Percentiles rank a stretch among this genome's conserved stretches.
Conservation (phyloP, 64 coral and sea anemone genomes). For the Stichodactyla mertensii region DNA sequence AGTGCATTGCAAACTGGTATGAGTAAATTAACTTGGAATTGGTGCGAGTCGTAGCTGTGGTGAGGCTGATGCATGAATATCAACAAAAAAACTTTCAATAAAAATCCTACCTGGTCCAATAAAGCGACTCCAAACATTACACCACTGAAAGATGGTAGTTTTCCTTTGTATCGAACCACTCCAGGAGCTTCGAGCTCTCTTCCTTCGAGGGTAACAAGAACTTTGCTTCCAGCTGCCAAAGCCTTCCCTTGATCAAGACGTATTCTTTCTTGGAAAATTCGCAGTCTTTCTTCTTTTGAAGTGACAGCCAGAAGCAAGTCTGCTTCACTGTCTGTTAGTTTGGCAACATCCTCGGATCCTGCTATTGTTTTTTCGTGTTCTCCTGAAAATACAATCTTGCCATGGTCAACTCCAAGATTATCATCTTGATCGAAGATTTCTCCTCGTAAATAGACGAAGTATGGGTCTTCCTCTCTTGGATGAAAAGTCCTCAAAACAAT, state of each 20-base stretch:
- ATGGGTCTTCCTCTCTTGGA: no score
- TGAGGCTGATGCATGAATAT: no score
- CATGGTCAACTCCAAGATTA: no score
- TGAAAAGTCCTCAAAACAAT: no score
- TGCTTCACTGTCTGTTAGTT: constrained; percentile 56
- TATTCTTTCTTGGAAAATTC: constrained; percentile 39
- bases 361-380: no score
- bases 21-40: no score
- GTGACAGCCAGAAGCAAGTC: constrained; percentile 64
- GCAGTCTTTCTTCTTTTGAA: constrained; percentile 28
- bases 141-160: constrained; percentile 15
- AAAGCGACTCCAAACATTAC: constrained; percentile 78
- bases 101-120: neutral
- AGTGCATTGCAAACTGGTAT: no score
- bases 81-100: no score
- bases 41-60: no score
- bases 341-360: constrained; percentile 1
- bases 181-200: constrained; percentile 37
- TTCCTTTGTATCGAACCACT: constrained; percentile 66
- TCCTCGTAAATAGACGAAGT: no score
- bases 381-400: no score
- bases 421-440: no score
- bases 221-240: constrained; percentile 28
- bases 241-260: constrained; percentile 41
- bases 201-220: constrained; percentile 38